These are phyloP conservation scores for Syritta pipiens DNA, from an alignment of 2,888 invertebrate species.

Conservation along the genomic window DNA sequence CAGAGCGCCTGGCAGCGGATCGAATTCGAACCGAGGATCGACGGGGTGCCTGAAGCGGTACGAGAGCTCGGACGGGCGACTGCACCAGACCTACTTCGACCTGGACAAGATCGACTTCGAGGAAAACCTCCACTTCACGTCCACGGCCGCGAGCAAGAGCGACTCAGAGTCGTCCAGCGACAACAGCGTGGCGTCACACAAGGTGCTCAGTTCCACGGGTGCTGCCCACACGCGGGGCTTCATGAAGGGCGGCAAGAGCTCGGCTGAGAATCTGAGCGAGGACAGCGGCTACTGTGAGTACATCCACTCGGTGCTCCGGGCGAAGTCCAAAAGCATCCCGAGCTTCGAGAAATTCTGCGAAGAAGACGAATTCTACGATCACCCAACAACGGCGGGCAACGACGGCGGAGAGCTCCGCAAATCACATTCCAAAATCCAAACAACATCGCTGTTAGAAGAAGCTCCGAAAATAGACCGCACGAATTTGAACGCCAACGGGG, in stretches of 20 bases:
- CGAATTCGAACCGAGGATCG: slow-evolving; percentile 75
- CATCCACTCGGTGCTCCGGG: slow-evolving; percentile 71
- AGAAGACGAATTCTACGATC: slow-evolving; percentile 75
- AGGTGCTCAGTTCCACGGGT: slow-evolving; percentile 35
- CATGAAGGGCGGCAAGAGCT: slow-evolving; percentile 80
- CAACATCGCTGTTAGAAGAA: slow-evolving; percentile 69
- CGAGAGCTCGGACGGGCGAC: slow-evolving; percentile 76
- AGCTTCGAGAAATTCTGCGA: slow-evolving; percentile 79
- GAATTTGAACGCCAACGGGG: slow-evolving; percentile 24
- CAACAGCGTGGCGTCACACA: slow-evolving; percentile 70
- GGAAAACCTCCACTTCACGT: slow-evolving; percentile 71
- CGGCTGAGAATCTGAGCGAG: slow-evolving; percentile 89
- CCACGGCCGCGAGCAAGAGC: slow-evolving; percentile 47
- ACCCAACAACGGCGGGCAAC: slow-evolving; percentile 29
- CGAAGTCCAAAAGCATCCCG: slow-evolving; percentile 80
- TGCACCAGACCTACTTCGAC: slow-evolving; percentile 78
- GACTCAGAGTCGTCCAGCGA: slow-evolving; percentile 66
- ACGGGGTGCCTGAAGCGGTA: slow-evolving; percentile 76
- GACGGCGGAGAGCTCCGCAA: slow-evolving; percentile 48
- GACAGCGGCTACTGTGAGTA: slow-evolving; percentile 88
- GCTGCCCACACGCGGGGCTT: slow-evolving; percentile 44
- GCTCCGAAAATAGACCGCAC: slow-evolving; percentile 58
- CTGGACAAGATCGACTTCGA: slow-evolving; percentile 77
- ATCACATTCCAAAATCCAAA: slow-evolving; percentile 74
- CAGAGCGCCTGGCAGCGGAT: slow-evolving; percentile 70